Percentiles rank a stretch among this genome's conserved stretches.
These are phyloP conservation scores for Xiphophorus couchianus DNA, from an alignment of 2,113 vertebrate species.

Conservation along the genomic window DNA sequence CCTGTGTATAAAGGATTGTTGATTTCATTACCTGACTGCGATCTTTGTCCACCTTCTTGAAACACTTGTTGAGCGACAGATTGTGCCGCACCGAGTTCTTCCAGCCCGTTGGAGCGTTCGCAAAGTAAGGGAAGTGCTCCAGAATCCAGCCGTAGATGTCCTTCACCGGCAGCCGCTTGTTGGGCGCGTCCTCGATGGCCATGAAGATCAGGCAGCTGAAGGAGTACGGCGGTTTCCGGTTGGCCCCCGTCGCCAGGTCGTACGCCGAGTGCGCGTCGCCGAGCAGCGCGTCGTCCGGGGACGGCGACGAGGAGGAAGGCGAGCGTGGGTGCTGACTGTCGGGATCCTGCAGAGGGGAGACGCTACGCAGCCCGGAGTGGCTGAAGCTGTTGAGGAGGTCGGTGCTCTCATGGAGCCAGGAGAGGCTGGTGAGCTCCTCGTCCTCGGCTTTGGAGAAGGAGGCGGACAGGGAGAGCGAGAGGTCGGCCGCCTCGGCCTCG, in stretches of 20 bases:
- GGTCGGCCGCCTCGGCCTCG: conserved; percentile 90
- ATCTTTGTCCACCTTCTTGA: conserved; percentile 99
- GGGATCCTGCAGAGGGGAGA: conserved; percentile 92
- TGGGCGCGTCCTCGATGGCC: conserved; percentile 97
- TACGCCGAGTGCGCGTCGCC: conserved; percentile 82
- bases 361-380: conserved; percentile 92
- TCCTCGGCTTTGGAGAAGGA: conserved; percentile 86
- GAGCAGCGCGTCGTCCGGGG: conserved; percentile 73
- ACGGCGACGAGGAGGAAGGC: conserved; percentile 80
- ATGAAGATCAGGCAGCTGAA: conserved; percentile 99
- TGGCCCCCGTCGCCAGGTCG: conserved; percentile 89
- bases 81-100: conserved; percentile 99
- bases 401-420: conserved; percentile 97
- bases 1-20: background rate
- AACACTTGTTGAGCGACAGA: conserved; percentile 98
- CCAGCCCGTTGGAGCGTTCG: conserved; percentile 96
- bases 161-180: conserved; percentile 96
- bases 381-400: conserved; percentile 98
- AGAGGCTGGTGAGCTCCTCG: conserved; percentile 97
- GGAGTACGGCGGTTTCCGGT: conserved; percentile 97
- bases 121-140: conserved; percentile 98
- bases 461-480: conserved; percentile 91
- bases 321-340: conserved; percentile 89
- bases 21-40: conserved; percentile 90
- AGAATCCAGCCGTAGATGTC: conserved; percentile 99